Evolutionary conservation across 2,888 invertebrate species (phyloP), one percentile per base, ranked within the genome.

Genomic region (Dioctria rufipes): DNA sequence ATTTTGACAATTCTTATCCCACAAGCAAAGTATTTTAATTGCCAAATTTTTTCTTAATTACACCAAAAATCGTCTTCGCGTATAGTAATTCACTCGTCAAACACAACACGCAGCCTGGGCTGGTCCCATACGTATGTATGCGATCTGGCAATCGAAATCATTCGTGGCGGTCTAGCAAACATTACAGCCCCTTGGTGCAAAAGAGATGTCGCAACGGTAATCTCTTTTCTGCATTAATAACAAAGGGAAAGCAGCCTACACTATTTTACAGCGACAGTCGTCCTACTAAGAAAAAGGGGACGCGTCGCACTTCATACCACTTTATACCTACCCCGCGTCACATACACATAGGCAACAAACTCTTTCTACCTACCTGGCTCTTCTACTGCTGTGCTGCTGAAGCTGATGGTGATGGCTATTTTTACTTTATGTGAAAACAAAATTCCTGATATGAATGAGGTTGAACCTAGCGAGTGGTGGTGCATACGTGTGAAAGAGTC

Each of bases 61-160:
- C 63, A 46, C 63, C 63, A 77, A 77, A 25, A 77, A 63, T 46
- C 77, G 63, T 40, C 77, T 61, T 63, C 77, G 37, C 77, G 77
- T 77, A 25, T 25, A 77, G 51, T 46, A 75, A 77, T 77, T 80
- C 78, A 58, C 80, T 77, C 46, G 67, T 61, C 66, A 80, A 80
- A 82, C 78, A 82, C 80, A 79, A 81, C 81, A 81, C 82, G 82
- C 80, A 80, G 81, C 80, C 81, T 82, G 82, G 82, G 82, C 82
- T 80, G 82, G 82, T 82, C 82, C 80, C 65, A 78, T 78, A 78
- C 81, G 80, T 81, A 81, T 82, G 82, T 82, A 78, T 81, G 81
- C 60, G 81, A 66, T 67, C 42, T 46, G 69, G 69, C 67, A 79
- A 69, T 69, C 67, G 51, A 65, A 78, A 54, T 51, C 67, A 79